Conservation (phyloP, 2,113 vertebrate species). For the Danionella cerebrum region DNA sequence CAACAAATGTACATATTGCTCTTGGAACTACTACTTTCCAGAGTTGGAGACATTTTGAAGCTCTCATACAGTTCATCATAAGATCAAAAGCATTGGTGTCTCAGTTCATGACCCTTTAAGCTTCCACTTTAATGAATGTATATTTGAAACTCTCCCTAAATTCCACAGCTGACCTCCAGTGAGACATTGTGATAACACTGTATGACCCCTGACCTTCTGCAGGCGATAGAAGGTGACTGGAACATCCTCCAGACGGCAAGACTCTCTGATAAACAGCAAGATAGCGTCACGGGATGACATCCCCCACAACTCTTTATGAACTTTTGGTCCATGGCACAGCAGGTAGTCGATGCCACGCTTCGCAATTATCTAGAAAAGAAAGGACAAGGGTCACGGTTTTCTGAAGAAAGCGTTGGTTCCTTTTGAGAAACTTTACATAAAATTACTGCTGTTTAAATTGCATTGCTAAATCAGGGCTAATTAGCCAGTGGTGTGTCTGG, state of each 20-base stretch:
- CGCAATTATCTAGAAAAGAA: conserved; percentile 66
- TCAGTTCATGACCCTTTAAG: not conserved
- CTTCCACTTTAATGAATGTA: not conserved
- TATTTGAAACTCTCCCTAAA: not conserved
- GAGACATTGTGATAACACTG: not conserved
- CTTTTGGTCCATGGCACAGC: conserved; percentile 74
- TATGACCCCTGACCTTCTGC: conserved; percentile 68
- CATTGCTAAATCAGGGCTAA: too few species aligned
- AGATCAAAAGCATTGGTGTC: too few species aligned
- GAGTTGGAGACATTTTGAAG: too few species aligned
- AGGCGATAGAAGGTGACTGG: conserved; percentile 83
- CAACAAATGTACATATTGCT: too few species aligned
- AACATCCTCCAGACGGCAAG: conserved; percentile 81
- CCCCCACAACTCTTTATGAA: conserved; percentile 77
- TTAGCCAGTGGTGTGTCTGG: too few species aligned
- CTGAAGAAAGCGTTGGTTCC: too few species aligned
- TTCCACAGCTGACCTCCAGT: conserved; percentile 9
- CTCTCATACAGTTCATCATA: too few species aligned
- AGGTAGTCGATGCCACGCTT: conserved; percentile 78
- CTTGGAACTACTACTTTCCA: too few species aligned
- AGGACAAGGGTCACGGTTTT: not conserved
- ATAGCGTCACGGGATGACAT: conserved; percentile 69
- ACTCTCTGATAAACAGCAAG: conserved; percentile 77
- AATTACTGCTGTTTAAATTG: too few species aligned
- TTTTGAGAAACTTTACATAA: too few species aligned